phyloP scores from a whole-genome alignment of 35 echinoderm and acorn worm species.

The Chiridota heheva region DNA sequence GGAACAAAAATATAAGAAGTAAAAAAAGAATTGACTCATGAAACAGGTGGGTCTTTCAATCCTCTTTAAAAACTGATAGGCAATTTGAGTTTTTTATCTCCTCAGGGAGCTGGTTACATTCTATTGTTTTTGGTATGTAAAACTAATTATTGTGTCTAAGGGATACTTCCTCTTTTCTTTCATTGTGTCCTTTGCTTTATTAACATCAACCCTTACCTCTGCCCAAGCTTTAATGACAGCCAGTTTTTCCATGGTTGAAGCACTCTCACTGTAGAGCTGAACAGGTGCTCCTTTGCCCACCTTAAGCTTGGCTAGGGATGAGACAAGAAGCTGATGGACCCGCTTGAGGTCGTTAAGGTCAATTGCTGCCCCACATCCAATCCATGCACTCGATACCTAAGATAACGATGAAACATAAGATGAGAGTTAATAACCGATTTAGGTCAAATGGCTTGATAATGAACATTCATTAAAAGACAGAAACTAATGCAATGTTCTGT shows the following conservation, averaged over 20 bases:
- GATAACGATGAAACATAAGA: not conserved
- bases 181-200: not conserved
- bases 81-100: no score
- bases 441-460: no score
- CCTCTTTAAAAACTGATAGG: no score
- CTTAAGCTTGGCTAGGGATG: constrained; percentile 83
- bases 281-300: constrained; percentile 84
- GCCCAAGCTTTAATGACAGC: constrained; percentile 99
- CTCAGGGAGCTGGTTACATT: not conserved
- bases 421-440: no score
- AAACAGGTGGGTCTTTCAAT: no score
- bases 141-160: not conserved
- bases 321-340: constrained; percentile 94
- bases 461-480: no score
- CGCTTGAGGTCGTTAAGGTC: constrained; percentile 93
- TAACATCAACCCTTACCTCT: constrained; percentile 62
- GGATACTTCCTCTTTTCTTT: not conserved
- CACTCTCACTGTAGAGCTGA: constrained; percentile 96
- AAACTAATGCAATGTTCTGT: not conserved
- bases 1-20: no score
- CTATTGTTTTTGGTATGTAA: not conserved
- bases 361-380: constrained; percentile 95
- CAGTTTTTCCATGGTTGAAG: constrained; percentile 97
- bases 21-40: no score
- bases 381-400: constrained; percentile 95